Percentiles rank a stretch among this genome's conserved stretches.
phyloP scores from a whole-genome alignment of 2,888 invertebrate genomes.

The Melinaea menophilus region DNA sequence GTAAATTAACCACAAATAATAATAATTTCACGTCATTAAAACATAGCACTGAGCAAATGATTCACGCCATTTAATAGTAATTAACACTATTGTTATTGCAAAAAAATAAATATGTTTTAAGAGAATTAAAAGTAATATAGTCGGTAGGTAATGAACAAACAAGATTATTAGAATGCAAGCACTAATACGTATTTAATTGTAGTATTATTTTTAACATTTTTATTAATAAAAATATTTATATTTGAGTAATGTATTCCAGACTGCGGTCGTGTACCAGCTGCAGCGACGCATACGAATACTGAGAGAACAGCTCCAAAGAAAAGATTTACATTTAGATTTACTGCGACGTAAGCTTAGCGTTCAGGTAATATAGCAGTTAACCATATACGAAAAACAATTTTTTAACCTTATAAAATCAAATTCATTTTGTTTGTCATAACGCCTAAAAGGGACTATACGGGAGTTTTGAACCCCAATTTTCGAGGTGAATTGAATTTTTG shows the following conservation, averaged over 20 bases:
- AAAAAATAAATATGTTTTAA: background rate
- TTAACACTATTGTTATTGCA: constrained; percentile 18
- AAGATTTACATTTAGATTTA: constrained; percentile 94
- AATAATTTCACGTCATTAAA: constrained; percentile 34
- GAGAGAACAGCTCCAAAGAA: constrained; percentile 92
- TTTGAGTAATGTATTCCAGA: constrained; percentile 66
- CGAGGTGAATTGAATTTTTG: too few species aligned
- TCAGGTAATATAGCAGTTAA: constrained; percentile 75
- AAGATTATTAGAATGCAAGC: constrained; percentile 2
- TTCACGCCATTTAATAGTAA: constrained; percentile 34
- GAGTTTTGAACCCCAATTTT: too few species aligned
- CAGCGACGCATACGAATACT: constrained; percentile 91
- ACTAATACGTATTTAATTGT: constrained; percentile 6
- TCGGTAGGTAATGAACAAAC: constrained; percentile 4
- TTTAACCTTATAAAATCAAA: too few species aligned
- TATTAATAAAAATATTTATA: background rate
- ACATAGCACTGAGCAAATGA: constrained; percentile 32
- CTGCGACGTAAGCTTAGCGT: constrained; percentile 90
- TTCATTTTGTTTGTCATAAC: too few species aligned
- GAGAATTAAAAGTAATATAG: constrained; percentile 10
- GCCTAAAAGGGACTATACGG: too few species aligned
- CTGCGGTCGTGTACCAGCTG: constrained; percentile 91
- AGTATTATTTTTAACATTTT: background rate
- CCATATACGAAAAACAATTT: background rate
- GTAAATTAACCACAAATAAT: constrained; percentile 36